These are phyloP conservation scores for Remorina albescens DNA, from an alignment of 2,797 vertebrate genomes.

Conservation along the genomic window DNA sequence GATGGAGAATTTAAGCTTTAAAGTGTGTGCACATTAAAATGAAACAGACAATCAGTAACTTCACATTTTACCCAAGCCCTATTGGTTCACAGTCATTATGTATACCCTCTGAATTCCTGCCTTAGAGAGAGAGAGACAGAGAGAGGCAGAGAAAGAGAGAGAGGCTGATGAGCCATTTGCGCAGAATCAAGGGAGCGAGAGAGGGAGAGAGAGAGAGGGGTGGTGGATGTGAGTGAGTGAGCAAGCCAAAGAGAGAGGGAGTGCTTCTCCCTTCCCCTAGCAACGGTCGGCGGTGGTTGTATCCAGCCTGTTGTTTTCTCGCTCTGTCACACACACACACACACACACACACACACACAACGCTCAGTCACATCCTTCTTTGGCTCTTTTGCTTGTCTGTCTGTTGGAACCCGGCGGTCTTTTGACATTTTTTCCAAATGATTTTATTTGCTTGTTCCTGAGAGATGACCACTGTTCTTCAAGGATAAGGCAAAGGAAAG, in stretches of 20 bases:
- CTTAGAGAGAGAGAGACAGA: constrained; percentile 18
- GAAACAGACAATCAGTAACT: constrained; percentile 5
- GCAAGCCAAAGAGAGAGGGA: constrained; percentile 70
- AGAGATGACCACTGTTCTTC: constrained; percentile 68
- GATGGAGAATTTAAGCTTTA: neutral
- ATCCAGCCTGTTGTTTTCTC: constrained; percentile 83
- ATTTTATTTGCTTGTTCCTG: constrained; percentile 37
- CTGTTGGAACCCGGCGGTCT: constrained; percentile 64
- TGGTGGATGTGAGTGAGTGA: constrained; percentile 58
- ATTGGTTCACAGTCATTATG: constrained; percentile 29
- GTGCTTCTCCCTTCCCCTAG: constrained; percentile 84
- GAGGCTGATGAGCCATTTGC: constrained; percentile 37
- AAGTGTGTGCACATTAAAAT: neutral
- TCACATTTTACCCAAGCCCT: constrained; percentile 37
- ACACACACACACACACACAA: constrained; percentile 24
- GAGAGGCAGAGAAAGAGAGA: constrained; percentile 20
- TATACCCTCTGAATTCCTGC: constrained; percentile 44
- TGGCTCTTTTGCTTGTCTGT: constrained; percentile 50
- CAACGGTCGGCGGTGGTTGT: constrained; percentile 83
- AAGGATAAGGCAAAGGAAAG: constrained; percentile 53
- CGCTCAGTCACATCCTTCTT: constrained; percentile 34
- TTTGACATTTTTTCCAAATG: constrained; percentile 53
- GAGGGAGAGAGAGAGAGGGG: constrained; percentile 36
- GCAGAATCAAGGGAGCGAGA: constrained; percentile 24
- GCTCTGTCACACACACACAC: constrained; percentile 3